Percentiles rank a stretch among this genome's conserved stretches.
Evolutionary conservation across 2,113 vertebrate species (phyloP).

Genomic region (Mormyrus iriodes): DNA sequence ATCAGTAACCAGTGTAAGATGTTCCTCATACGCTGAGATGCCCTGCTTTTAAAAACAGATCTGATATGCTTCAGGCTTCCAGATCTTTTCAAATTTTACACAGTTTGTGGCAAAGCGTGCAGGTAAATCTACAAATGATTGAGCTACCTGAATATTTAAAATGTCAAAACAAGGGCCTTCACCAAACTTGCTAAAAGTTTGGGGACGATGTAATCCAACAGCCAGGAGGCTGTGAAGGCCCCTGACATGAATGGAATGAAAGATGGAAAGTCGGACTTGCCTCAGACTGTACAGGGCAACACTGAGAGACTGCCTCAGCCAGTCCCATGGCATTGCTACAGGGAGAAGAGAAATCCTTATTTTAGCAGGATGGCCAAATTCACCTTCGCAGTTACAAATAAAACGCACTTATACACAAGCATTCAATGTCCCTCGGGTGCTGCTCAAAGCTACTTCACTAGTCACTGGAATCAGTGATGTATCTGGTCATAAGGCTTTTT

Average conservation of each 20-base stretch:
- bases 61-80: not conserved
- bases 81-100: constrained; percentile 4
- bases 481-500: not conserved
- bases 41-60: not conserved
- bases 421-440: constrained; percentile 58
- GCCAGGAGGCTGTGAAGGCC: constrained; percentile 86
- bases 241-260: constrained; percentile 80
- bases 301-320: constrained; percentile 98
- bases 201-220: constrained; percentile 92
- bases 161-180: constrained; percentile 80
- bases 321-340: constrained; percentile 96
- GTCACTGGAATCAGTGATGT: not conserved
- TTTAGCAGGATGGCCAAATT: constrained; percentile 86
- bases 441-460: constrained; percentile 49
- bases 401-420: constrained; percentile 60
- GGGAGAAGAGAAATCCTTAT: constrained; percentile 95
- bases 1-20: not conserved
- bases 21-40: not conserved
- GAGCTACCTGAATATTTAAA: constrained; percentile 43
- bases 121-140: constrained; percentile 29
- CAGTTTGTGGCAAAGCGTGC: not conserved
- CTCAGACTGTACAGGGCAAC: constrained; percentile 98
- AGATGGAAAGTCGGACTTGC: constrained; percentile 87
- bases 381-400: constrained; percentile 42
- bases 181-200: constrained; percentile 99